phyloP scores from a whole-genome alignment of 1,140 invertebrate genomes.

The Zaprionus africanus region DNA sequence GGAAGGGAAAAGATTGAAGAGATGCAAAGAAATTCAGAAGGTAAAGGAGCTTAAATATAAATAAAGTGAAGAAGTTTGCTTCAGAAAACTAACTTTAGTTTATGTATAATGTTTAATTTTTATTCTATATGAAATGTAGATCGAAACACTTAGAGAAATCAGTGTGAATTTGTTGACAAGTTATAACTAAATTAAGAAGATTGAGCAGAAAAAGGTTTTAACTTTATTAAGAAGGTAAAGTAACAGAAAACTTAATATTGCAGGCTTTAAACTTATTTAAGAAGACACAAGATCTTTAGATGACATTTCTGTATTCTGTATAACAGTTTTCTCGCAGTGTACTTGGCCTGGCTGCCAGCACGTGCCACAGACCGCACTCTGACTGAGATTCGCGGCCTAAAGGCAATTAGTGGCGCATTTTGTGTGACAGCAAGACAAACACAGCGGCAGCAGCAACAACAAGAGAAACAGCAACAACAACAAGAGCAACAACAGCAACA shows the following conservation, averaged over 20 bases:
- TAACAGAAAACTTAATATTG: too few species aligned
- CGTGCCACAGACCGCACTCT: slow-evolving; percentile 54
- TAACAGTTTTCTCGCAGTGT: slow-evolving; percentile 19
- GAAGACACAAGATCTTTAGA: too few species aligned
- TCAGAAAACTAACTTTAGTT: too few species aligned
- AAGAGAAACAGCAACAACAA: neutral
- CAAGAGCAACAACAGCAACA: neutral
- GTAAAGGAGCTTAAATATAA: neutral
- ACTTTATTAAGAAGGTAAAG: too few species aligned
- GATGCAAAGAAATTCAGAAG: neutral
- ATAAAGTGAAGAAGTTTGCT: neutral
- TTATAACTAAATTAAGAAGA: rapidly evolving
- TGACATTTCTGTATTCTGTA: neutral
- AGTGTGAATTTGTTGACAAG: too few species aligned
- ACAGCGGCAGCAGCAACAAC: neutral
- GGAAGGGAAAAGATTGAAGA: neutral
- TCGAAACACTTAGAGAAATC: too few species aligned
- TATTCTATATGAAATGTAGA: too few species aligned
- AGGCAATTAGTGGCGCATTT: slow-evolving; percentile 58
- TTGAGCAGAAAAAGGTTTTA: too few species aligned
- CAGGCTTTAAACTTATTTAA: too few species aligned
- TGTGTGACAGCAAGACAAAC: slow-evolving; percentile 17
- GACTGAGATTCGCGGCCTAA: slow-evolving; percentile 32
- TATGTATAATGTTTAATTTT: too few species aligned
- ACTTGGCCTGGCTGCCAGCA: slow-evolving; percentile 26